Evolutionary conservation across 2,797 vertebrate genomes (phyloP).

Genomic region (Urophycis tenuis): DNA sequence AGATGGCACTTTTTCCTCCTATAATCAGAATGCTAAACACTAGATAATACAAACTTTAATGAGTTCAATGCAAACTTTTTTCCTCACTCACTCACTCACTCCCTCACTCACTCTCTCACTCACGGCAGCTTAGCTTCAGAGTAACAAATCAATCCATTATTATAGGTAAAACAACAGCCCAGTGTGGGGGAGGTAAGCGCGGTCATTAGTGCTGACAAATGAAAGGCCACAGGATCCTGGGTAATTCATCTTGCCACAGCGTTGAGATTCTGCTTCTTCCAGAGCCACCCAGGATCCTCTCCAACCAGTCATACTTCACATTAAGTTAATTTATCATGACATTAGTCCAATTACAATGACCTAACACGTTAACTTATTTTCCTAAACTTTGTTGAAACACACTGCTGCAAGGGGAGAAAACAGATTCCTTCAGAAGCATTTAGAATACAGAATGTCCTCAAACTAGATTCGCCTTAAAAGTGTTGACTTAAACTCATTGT

Average conservation of each 20-base stretch:
- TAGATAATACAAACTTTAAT: constrained; percentile 73
- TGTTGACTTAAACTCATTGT: background rate
- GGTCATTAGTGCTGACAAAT: constrained; percentile 66
- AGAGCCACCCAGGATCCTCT: constrained; percentile 24
- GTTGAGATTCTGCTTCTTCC: constrained; percentile 38
- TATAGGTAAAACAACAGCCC: constrained; percentile 65
- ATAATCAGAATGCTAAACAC: constrained; percentile 67
- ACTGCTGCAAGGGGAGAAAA: background rate
- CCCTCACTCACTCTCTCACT: constrained; percentile 38
- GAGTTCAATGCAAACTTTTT: constrained; percentile 72
- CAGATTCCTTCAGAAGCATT: background rate
- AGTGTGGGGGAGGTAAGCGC: constrained; percentile 51
- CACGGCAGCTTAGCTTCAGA: constrained; percentile 52
- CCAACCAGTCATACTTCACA: constrained; percentile 15
- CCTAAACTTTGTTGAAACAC: constrained; percentile 3
- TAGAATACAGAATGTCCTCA: background rate
- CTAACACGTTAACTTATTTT: constrained; percentile 9
- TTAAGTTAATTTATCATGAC: constrained; percentile 21
- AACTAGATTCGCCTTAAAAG: background rate
- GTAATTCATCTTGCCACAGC: constrained; percentile 48
- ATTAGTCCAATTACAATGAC: constrained; percentile 17
- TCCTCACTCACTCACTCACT: constrained; percentile 33
- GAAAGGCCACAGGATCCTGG: constrained; percentile 43
- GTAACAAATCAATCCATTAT: constrained; percentile 66
- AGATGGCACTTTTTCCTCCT: constrained; percentile 67